phyloP scores from a whole-genome alignment of 1,140 invertebrate species.

The Fopius arisanus region DNA sequence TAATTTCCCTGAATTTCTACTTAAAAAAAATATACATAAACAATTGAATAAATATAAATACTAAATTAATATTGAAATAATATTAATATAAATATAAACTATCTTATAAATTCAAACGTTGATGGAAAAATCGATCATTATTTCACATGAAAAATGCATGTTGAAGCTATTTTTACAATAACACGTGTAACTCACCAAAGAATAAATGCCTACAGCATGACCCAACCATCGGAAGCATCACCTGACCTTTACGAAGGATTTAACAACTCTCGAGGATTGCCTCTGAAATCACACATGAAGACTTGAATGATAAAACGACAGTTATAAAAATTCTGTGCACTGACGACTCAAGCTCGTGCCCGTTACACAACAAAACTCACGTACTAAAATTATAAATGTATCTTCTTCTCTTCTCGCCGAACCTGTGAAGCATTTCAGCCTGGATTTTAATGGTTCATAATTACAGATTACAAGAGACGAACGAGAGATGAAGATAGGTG shows the following conservation, averaged over 20 bases:
- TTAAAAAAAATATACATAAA: no score
- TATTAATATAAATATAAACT: no score
- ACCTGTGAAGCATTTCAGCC: background rate
- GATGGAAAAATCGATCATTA: no score
- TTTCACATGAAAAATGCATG: background rate
- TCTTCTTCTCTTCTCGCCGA: background rate
- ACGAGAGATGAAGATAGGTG: constrained; percentile 1
- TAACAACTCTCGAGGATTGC: background rate
- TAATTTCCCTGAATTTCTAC: no score
- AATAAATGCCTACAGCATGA: background rate
- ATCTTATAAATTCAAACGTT: no score
- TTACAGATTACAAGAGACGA: constrained; percentile 6
- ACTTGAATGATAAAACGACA: background rate
- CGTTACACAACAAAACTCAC: background rate
- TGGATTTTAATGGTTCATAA: constrained; percentile 13
- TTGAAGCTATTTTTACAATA: background rate
- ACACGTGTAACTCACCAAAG: background rate
- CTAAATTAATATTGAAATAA: no score
- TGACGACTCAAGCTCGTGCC: background rate
- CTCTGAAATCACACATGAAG: background rate
- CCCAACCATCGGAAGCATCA: background rate
- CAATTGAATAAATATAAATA: no score
- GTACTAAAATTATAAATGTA: background rate
- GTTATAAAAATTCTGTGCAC: background rate
- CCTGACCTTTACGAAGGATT: background rate